Conservation (phyloP, 2,888 invertebrate genomes). For the Leptinotarsa tumamoca region DNA sequence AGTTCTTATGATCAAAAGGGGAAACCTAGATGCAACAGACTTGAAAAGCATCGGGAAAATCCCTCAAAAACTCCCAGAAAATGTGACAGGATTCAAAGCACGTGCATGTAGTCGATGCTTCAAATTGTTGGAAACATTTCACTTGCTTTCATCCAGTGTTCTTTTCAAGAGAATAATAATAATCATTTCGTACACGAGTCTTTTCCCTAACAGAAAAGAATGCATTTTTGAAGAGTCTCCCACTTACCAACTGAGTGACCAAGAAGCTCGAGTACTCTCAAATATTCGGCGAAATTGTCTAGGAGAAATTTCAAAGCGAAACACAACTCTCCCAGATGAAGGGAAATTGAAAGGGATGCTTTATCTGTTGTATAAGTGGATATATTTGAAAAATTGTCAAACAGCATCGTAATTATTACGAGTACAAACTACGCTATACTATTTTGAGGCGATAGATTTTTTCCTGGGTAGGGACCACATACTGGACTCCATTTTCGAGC, state of each 20-base stretch:
- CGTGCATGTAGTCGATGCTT: not conserved
- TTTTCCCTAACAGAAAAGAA: not conserved
- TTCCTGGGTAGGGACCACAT: no score
- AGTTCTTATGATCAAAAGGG: no score
- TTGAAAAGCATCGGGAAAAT: not conserved
- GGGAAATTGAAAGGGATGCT: slow-evolving; percentile 2
- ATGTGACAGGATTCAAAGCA: not conserved
- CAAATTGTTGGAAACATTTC: not conserved
- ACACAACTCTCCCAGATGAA: not conserved
- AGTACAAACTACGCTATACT: not conserved
- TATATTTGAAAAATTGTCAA: not conserved
- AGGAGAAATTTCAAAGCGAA: slow-evolving; percentile 10
- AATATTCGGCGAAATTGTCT: slow-evolving; percentile 14
- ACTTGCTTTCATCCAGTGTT: not conserved
- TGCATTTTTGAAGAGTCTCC: not conserved
- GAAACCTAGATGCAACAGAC: not conserved
- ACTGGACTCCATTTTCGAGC: no score
- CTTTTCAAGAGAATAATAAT: not conserved
- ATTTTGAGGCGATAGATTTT: no score
- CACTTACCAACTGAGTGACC: slow-evolving; percentile 1
- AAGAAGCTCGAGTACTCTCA: slow-evolving; percentile 2
- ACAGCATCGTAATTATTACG: not conserved
- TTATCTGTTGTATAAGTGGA: not conserved
- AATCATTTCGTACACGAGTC: not conserved
- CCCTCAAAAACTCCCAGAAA: not conserved